Percentiles rank a stretch among this genome's conserved stretches.
Conservation (phyloP, 2,888 invertebrate species). For the Callyntrura guangdongensis region DNA sequence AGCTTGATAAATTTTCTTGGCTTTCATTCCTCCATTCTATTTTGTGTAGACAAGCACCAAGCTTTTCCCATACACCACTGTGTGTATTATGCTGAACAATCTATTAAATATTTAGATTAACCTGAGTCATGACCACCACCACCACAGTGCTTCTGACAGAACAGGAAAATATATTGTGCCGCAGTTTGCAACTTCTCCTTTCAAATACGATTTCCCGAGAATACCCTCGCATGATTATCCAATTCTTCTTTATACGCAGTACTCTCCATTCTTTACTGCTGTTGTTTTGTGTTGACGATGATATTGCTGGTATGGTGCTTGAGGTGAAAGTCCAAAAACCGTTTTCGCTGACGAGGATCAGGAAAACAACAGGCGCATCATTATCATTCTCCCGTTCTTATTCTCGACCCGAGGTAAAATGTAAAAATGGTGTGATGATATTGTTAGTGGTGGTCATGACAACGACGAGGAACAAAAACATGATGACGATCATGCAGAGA, state of each 20-base stretch:
- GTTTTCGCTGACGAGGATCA: no score
- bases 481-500: conserved; percentile 7
- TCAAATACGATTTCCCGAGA: neutral
- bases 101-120: conserved; percentile 72
- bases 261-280: neutral
- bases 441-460: neutral
- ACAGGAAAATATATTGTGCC: neutral
- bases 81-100: conserved; percentile 33
- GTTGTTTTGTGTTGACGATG: no score
- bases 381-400: no score
- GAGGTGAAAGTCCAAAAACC: no score
- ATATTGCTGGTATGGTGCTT: no score
- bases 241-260: neutral
- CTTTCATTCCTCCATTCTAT: neutral
- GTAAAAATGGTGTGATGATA: no score
- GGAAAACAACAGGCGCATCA: no score
- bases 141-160: neutral
- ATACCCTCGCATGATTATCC: no score
- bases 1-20: neutral
- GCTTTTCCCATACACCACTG: neutral
- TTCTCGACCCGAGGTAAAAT: no score
- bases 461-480: neutral
- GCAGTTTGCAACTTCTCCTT: neutral
- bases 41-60: neutral
- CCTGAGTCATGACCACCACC: conserved; percentile 67